Evolutionary conservation across 2,797 vertebrate genomes (phyloP), one percentile per base, ranked within the genome.

Genomic region (Premnoplex brunnescens): DNA sequence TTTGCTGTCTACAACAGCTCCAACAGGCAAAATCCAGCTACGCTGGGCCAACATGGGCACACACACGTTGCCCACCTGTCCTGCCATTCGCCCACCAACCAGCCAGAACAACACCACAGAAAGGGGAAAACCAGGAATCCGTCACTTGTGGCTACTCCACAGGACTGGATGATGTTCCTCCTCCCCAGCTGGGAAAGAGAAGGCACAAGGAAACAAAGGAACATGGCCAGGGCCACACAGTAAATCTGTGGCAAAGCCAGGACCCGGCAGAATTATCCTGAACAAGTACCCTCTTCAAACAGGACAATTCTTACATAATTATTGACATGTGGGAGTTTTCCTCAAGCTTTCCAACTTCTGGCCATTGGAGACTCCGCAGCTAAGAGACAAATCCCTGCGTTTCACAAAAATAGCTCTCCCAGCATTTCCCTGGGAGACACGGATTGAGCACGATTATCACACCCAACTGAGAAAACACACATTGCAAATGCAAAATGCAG

Each of bases 41-140:
- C 6, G 0, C 27, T 16, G 34, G 44, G 72, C 73, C 87, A 46
- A 3, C 0, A 1, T 0, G 17, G 79, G 51, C 60, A 66, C 21
- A 1, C 11, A 9, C 13, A 6, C 1, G 0, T 2, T 5, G 28
- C 14, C 27, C 54, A 10, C 9, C 64, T 3, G 4, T 10, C 9
- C 10, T 7, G 3, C 55, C 79, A 17, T 2, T 4, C n/a, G 48
- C 34, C 51, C 16, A 37, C n/a, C 11, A 0, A 10, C 15, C 12
- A 12, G 41, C 52, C 66, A 14, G 10, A 36, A 22, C 82, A 60
- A 4, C n/a, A 7, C 16, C 6, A 8, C n/a, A 30, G 19, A 13
- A 28, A 54, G 54, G 59, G 55, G 23, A 69, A 43, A 54, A 37
- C 24, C 1, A n/a, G 41, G 37, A 66, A 16, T 5, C 1, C 1